A percentile compares a stretch with the other conserved stretches of the same genome.
These are phyloP conservation scores for Chloroceryle amazona DNA, from an alignment of 2,797 vertebrate genomes.

Conservation along the genomic window DNA sequence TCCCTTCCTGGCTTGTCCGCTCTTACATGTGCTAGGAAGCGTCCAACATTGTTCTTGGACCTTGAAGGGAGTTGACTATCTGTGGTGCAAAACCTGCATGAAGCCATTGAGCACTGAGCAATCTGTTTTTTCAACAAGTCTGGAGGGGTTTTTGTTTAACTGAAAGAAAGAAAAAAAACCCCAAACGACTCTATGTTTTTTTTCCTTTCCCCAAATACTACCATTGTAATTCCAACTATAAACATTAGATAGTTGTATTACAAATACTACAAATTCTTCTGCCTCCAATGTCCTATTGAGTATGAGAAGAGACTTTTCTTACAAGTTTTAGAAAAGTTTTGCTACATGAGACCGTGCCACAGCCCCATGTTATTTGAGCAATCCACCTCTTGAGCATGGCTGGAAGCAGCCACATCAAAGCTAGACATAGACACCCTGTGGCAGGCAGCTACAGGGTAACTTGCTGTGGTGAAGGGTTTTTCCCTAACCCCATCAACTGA, in stretches of 20 bases:
- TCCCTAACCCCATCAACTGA: neutral
- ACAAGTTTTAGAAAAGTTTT: neutral
- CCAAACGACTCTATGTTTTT: no score
- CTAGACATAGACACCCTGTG: neutral
- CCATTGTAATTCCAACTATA: neutral
- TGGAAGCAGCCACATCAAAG: constrained; percentile 28
- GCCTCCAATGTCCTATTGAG: neutral
- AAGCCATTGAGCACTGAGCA: neutral
- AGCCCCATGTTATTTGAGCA: neutral
- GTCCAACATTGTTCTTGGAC: neutral
- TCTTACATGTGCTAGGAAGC: constrained; percentile 17
- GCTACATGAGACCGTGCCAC: neutral
- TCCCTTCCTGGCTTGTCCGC: neutral
- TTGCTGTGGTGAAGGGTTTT: neutral
- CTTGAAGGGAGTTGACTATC: neutral
- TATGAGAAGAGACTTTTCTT: neutral
- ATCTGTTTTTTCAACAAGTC: neutral
- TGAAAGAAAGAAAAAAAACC: neutral
- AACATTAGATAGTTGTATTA: neutral
- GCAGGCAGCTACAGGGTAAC: neutral
- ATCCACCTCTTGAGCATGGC: neutral
- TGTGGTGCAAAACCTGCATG: neutral
- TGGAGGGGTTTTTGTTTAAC: neutral
- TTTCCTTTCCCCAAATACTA: no score
- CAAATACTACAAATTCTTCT: neutral